These are phyloP conservation scores for Bombus ignitus DNA, from an alignment of 1,140 invertebrate species.

Conservation along the genomic window DNA sequence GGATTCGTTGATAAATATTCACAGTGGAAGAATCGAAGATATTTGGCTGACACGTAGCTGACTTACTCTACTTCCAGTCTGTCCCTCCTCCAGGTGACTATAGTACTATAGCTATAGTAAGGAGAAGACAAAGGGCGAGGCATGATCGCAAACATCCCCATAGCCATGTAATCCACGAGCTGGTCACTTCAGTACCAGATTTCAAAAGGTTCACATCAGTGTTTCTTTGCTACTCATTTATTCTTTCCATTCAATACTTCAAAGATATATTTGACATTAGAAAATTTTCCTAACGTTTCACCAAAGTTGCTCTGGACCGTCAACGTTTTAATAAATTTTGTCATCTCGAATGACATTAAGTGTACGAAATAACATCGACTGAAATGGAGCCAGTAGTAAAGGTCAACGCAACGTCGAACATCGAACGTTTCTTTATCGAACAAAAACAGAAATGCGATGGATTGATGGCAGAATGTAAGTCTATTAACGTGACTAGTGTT, in stretches of 20 bases:
- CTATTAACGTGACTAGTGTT: neutral
- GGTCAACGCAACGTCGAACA: too few species aligned
- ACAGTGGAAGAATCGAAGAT: too few species aligned
- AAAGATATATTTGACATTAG: neutral
- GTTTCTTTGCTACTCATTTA: neutral
- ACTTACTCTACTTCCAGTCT: neutral
- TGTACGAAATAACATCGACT: neutral
- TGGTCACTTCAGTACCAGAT: constrained; percentile 31
- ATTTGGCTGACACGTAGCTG: neutral
- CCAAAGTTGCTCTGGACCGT: neutral
- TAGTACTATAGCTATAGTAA: neutral
- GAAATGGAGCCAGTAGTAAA: neutral
- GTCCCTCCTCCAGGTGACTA: neutral
- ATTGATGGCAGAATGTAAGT: constrained; percentile 44
- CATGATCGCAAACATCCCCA: constrained; percentile 14
- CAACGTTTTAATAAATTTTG: neutral
- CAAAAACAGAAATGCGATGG: constrained; percentile 48
- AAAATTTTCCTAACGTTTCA: neutral
- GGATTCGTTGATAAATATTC: too few species aligned
- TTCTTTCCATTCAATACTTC: neutral
- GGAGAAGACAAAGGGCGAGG: constrained; percentile 15
- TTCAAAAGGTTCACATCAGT: constrained; percentile 8
- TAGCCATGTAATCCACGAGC: neutral
- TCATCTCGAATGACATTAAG: neutral
- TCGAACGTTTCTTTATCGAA: constrained; percentile 39